phyloP scores from a whole-genome alignment of 1,140 invertebrate genomes.

The Ips nitidus region DNA sequence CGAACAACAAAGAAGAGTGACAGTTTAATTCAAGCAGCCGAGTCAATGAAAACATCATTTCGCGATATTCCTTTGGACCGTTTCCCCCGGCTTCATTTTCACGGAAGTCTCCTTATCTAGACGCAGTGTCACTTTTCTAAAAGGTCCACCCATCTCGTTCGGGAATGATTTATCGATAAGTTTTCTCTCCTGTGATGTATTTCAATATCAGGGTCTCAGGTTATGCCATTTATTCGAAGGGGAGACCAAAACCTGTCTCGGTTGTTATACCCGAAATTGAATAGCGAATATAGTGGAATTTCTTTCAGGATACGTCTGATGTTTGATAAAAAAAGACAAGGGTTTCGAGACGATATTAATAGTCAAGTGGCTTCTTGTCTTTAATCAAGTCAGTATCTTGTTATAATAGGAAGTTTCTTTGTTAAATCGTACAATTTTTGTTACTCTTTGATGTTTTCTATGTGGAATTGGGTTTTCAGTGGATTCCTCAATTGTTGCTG shows the following conservation, averaged over 20 bases:
- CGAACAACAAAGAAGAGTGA: constrained; percentile 9
- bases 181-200: constrained; percentile 30
- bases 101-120: constrained; percentile 30
- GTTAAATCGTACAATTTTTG: too few species aligned
- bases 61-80: constrained; percentile 14
- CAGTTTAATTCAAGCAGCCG: constrained; percentile 23
- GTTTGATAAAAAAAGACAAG: too few species aligned
- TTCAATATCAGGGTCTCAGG: constrained; percentile 33
- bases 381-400: too few species aligned
- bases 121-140: constrained; percentile 33
- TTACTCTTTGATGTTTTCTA: too few species aligned
- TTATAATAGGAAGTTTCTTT: too few species aligned
- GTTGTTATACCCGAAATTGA: constrained; percentile 18
- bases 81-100: constrained; percentile 25
- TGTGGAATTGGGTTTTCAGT: too few species aligned
- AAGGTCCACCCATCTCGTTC: constrained; percentile 35
- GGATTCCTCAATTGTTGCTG: too few species aligned
- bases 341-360: too few species aligned
- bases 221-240: constrained; percentile 27
- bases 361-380: too few species aligned
- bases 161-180: constrained; percentile 34
- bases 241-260: constrained; percentile 22
- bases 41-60: constrained; percentile 33
- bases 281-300: constrained; percentile 16
- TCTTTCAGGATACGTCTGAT: not conserved